phyloP scores from a whole-genome alignment of 2,797 vertebrate species.

The Melopsittacus undulatus region DNA sequence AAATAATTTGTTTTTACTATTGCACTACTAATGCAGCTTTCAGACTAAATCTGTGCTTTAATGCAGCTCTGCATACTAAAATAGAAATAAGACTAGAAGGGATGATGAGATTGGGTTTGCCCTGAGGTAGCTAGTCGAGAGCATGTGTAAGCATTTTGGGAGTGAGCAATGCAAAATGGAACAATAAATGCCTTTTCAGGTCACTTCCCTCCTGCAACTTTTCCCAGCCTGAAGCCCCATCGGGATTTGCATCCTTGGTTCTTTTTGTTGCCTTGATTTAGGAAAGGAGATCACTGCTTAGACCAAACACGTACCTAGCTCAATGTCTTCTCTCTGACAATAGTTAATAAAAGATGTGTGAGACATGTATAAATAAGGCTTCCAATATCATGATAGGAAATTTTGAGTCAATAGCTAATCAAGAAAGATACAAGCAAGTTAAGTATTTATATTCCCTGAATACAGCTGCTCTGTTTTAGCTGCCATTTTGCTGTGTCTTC shows the following conservation, averaged over 20 bases:
- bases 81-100: conserved; percentile 16
- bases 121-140: neutral
- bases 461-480: neutral
- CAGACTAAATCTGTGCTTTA: conserved; percentile 38
- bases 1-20: neutral
- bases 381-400: neutral
- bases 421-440: neutral
- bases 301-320: neutral
- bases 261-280: neutral
- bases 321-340: neutral
- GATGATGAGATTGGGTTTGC: conserved; percentile 5
- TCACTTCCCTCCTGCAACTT: neutral
- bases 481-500: neutral
- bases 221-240: neutral
- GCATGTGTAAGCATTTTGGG: neutral
- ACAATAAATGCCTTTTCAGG: neutral
- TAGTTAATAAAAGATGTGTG: neutral
- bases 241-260: neutral
- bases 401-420: neutral
- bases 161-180: neutral
- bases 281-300: neutral
- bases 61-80: conserved; percentile 18
- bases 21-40: conserved; percentile 12
- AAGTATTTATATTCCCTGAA: neutral
- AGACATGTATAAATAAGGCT: neutral